Conservation (phyloP, 2,888 invertebrate species). For the Eupithecia centaureata region DNA sequence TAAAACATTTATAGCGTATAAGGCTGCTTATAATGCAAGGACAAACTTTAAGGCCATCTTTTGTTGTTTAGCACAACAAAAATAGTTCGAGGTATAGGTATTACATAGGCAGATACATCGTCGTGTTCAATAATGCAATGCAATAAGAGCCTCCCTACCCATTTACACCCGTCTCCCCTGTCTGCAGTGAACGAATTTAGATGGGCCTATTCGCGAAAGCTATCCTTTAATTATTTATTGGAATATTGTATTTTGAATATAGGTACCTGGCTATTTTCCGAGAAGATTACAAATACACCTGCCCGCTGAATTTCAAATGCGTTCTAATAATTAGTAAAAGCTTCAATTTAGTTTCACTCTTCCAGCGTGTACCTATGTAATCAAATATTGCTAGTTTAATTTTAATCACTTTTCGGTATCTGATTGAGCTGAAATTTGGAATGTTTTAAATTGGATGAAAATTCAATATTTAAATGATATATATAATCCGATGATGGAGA, state of each 20-base stretch:
- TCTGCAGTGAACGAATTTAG: conserved; percentile 25
- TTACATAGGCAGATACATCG: not conserved
- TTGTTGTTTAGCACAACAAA: not conserved
- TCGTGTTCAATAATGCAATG: not conserved
- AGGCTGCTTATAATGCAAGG: too few relatives aligned
- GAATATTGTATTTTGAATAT: conserved; percentile 3
- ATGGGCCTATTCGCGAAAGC: conserved; percentile 23
- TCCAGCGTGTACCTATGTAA: too few relatives aligned
- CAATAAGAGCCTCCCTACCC: not conserved
- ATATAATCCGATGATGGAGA: too few relatives aligned
- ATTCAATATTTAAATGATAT: too few relatives aligned
- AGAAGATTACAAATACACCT: not conserved
- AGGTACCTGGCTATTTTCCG: not conserved
- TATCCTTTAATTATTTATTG: conserved; percentile 21
- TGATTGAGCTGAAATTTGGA: too few relatives aligned
- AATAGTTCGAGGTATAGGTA: not conserved
- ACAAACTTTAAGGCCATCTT: not conserved
- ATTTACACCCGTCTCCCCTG: not conserved
- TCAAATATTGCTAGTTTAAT: too few relatives aligned
- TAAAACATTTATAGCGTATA: too few relatives aligned
- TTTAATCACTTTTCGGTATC: too few relatives aligned
- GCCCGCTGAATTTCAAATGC: not conserved
- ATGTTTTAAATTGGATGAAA: too few relatives aligned
- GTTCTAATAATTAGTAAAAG: too few relatives aligned
- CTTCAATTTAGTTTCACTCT: too few relatives aligned